These are phyloP conservation scores for Brassicogethes aeneus DNA, from an alignment of 2,888 invertebrate species.

Conservation along the genomic window DNA sequence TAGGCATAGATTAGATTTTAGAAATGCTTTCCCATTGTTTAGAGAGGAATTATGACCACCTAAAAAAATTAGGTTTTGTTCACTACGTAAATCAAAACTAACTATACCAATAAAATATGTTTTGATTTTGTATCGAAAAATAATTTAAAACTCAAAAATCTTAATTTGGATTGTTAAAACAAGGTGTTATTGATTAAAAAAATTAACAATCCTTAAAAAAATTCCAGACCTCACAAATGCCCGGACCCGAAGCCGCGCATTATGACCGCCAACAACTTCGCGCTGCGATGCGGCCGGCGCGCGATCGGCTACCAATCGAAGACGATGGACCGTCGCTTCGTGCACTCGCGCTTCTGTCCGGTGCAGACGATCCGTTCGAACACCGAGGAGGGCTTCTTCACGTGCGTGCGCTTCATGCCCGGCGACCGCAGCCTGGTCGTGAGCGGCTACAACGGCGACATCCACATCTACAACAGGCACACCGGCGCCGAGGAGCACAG, in stretches of 20 bases:
- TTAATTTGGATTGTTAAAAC: no score
- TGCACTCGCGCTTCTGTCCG: constrained; percentile 76
- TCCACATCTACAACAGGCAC: constrained; percentile 78
- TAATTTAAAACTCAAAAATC: no score
- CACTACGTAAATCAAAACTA: no score
- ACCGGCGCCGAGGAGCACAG: constrained; percentile 73
- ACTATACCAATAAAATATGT: no score
- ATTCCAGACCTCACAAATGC: constrained; percentile 83
- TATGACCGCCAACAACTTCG: constrained; percentile 61
- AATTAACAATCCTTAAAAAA: no score
- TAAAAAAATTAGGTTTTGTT: no score
- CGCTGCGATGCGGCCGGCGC: constrained; percentile 51
- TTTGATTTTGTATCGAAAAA: no score
- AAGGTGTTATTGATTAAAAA: no score
- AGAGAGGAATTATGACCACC: no score
- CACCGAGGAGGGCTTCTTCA: constrained; percentile 66
- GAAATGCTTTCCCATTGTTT: no score
- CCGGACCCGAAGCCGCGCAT: constrained; percentile 73
- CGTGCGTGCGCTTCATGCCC: constrained; percentile 46
- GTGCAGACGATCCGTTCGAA: constrained; percentile 61
- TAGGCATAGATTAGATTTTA: no score
- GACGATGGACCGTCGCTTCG: constrained; percentile 68
- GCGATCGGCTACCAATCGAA: constrained; percentile 48
- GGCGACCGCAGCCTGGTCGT: constrained; percentile 53
- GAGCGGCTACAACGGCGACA: constrained; percentile 86